Evolutionary conservation across 1,140 invertebrate species (phyloP), one percentile per base, ranked within the genome.

Genomic region (Solenopsis fugax): DNA sequence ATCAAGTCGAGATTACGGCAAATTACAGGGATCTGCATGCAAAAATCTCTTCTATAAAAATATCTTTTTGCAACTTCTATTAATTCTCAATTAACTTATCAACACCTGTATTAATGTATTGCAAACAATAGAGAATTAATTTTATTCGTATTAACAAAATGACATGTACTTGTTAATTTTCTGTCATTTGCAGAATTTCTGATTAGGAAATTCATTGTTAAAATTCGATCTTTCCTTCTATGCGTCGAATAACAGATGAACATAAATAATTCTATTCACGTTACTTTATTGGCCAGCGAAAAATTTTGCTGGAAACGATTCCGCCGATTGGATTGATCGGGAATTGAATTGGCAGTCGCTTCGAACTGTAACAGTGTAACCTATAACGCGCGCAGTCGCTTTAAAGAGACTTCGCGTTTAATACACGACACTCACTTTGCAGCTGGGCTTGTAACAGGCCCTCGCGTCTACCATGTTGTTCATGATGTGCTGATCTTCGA

Each of bases 381-480:
- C n/a, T n/a, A n/a, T n/a, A n/a, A 29, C 29, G 29, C 29, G 29
- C 29, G 52, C n/a, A 1, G 7, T 56, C 6, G 54, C n/a, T 56
- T 56, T 56, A 9, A 56, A 56, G 0, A 48, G 2, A 12, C 29
- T 7, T 37, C 18, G 62, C 34, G 12, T 16, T 24, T 16, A n/a
- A 48, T 41, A 29, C 75, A 2, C 12, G 71, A 87, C 89, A 87
- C 95, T 96, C 92, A 96, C 96, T 93, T 95, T 95, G 91, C 95
- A 94, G 64, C 92, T 94, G 45, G 96, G 96, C 86, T 96, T 96
- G 91, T 95, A 96, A 90, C 96, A 96, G 18, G 95, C 96, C 87
- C 96, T 92, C 72, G 95, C 95, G 92, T 96, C 96, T 84, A 96
- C 94, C 93, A 95, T 94, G 91, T 93, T 95, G 91, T 93, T 95